Evolutionary conservation across 2,797 vertebrate species (phyloP).

Genomic region (Bryconaethiops microstoma): DNA sequence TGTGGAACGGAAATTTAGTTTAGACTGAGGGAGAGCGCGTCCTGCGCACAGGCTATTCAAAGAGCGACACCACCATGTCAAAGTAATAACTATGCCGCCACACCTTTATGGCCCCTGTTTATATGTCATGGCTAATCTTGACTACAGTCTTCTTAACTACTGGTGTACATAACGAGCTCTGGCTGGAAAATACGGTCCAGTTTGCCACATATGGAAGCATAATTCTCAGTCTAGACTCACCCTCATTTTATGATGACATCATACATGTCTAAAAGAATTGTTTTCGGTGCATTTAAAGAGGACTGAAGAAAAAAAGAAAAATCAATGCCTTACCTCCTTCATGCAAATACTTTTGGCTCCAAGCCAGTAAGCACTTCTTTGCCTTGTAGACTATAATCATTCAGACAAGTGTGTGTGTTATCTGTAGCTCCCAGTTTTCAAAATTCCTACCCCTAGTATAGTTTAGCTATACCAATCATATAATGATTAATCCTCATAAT

Average conservation of each 20-base stretch:
- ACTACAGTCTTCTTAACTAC: no score
- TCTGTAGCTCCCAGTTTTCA: background rate
- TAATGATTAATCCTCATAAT: background rate
- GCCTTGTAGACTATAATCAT: conserved; percentile 6
- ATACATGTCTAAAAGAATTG: background rate
- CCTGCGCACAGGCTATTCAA: background rate
- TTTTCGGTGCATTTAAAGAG: background rate
- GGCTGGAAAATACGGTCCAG: background rate
- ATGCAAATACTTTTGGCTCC: background rate
- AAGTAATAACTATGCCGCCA: background rate
- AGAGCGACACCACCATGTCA: background rate
- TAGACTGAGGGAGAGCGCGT: no score
- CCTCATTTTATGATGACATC: background rate
- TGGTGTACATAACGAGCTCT: background rate
- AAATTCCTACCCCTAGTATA: background rate
- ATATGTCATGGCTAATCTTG: background rate
- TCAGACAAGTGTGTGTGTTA: conserved; percentile 3
- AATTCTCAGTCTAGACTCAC: background rate
- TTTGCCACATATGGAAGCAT: background rate
- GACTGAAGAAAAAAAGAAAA: background rate
- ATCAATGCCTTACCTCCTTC: background rate
- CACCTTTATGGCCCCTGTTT: conserved; percentile 15
- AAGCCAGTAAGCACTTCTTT: background rate
- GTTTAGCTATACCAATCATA: no score
- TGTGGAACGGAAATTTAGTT: no score